Evolutionary conservation across 2,888 invertebrate genomes (phyloP), one percentile per base, ranked within the genome.

Genomic region (Cerastis leucographa): DNA sequence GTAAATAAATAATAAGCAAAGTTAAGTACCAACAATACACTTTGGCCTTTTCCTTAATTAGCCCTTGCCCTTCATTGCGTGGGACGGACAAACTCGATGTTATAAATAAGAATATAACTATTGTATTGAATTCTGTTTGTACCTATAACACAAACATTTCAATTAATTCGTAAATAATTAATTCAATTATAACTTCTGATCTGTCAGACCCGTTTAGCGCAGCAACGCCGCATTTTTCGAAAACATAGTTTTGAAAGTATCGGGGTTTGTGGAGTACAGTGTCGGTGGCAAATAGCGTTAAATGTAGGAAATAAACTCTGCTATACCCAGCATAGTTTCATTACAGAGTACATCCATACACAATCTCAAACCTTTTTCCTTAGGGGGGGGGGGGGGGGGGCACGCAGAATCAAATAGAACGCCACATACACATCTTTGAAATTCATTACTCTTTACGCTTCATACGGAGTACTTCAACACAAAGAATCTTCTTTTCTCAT

Each of bases 21-120:
- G 29, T 62, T 81, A 54, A 49, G 22, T 2, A 80, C n/a, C 22
- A 80, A 64, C 56, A 62, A 83, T 83, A 68, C n/a, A 59, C 19
- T 71, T 84, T 59, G 22, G 17, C 51, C 46, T 78, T 81, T 78
- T 65, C 79, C 68, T 54, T 64, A 78, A 78, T 61, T 51, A 72
- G 29, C 46, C 25, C 54, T 59, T 19, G 59, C 82, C n/a, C 67
- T 77, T 62, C 66, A 69, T 40, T 29, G 40, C 51, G 78, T 77
- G 69, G 68, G 65, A 42, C 5, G 44, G 49, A 70, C 51, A 66
- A 77, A 46, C 22, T n/a, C 29, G 35, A 44, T 68, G 17, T 46
- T 66, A 78, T 51, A 54, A 44, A 66, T 42, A 49, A 80, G 29
- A 82, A 49, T 62, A 54, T 35, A n/a, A 54, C 59, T 40, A 64